Evolutionary conservation across 2,888 invertebrate genomes (phyloP).

Genomic region (Ceriagrion tenellum): DNA sequence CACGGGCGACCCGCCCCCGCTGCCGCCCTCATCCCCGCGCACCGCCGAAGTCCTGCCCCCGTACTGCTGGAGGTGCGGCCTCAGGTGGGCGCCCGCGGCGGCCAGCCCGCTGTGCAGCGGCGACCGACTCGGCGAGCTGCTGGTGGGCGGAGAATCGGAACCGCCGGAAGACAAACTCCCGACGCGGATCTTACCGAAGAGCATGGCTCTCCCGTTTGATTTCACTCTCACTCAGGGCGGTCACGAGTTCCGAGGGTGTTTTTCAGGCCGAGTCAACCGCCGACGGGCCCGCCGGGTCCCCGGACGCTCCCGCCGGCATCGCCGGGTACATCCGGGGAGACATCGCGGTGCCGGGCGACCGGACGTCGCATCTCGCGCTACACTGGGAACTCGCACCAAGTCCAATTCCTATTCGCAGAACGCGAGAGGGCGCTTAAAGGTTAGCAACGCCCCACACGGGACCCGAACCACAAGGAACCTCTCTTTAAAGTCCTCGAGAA

Average conservation of each 20-base stretch:
- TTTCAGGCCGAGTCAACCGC: not conserved
- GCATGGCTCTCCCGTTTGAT: constrained; percentile 69
- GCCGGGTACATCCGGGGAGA: not conserved
- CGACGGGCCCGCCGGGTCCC: not conserved
- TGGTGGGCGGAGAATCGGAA: constrained; percentile 72
- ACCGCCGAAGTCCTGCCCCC: not conserved
- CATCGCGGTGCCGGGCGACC: too few species aligned
- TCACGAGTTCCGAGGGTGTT: not conserved
- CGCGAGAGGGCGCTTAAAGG: too few species aligned
- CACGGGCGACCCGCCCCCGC: not conserved
- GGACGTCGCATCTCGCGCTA: too few species aligned
- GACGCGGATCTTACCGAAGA: constrained; percentile 12
- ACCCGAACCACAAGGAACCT: not conserved
- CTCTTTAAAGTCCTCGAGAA: not conserved
- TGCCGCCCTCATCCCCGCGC: not conserved
- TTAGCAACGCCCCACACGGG: too few species aligned
- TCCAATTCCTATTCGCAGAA: too few species aligned
- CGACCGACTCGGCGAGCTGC: not conserved
- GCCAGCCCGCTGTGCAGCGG: not conserved
- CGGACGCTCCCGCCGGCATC: not conserved
- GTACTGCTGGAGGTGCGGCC: not conserved
- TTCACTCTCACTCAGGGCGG: not conserved
- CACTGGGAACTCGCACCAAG: too few species aligned
- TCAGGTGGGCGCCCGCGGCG: not conserved
- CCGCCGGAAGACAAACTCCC: constrained; percentile 70